phyloP scores from a whole-genome alignment of 2,797 vertebrate species.

The Eospalax fontanierii region DNA sequence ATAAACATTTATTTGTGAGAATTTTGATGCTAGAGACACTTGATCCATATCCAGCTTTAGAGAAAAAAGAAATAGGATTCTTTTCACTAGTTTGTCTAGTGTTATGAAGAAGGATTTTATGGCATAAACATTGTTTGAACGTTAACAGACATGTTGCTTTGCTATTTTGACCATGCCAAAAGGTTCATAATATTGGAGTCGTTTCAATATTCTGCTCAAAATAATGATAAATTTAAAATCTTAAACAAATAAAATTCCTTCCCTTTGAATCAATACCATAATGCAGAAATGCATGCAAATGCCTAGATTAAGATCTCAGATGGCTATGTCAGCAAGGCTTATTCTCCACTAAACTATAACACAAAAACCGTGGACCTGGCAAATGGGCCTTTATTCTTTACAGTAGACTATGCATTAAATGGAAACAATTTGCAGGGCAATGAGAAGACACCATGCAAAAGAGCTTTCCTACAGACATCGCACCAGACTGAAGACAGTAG shows the following conservation, averaged over 20 bases:
- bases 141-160: slow-evolving; percentile 43
- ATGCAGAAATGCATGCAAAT: background rate
- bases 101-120: slow-evolving; percentile 47
- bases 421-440: slow-evolving; percentile 23
- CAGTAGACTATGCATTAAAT: slow-evolving; percentile 38
- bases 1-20: slow-evolving; percentile 63
- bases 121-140: background rate
- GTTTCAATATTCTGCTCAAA: slow-evolving; percentile 57
- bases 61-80: slow-evolving; percentile 61
- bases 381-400: slow-evolving; percentile 24
- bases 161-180: slow-evolving; percentile 38
- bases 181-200: slow-evolving; percentile 13
- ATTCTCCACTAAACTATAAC: slow-evolving; percentile 23
- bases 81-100: slow-evolving; percentile 43
- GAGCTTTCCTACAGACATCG: background rate
- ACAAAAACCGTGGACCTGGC: background rate
- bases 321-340: background rate
- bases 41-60: slow-evolving; percentile 47
- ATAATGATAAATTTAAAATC: background rate
- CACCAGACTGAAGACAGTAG: background rate
- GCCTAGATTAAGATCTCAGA: slow-evolving; percentile 36
- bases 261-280: background rate
- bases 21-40: background rate
- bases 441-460: background rate
- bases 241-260: slow-evolving; percentile 35